These are phyloP conservation scores for Bimastos eiseni DNA, from an alignment of 2,888 invertebrate genomes.

Conservation along the genomic window DNA sequence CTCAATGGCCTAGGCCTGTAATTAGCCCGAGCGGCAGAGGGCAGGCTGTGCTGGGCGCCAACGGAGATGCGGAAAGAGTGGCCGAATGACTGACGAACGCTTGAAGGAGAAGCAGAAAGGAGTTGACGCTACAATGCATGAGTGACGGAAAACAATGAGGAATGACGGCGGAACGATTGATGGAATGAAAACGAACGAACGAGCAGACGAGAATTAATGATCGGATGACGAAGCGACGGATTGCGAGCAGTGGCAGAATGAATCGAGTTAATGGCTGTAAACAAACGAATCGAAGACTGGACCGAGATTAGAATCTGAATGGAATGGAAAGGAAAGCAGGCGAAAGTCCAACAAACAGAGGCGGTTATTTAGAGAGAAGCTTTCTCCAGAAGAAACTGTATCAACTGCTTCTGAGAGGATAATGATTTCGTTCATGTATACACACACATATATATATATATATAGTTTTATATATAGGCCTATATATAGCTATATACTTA, in stretches of 20 bases:
- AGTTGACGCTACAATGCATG: not conserved
- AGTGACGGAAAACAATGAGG: not conserved
- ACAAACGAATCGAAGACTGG: not conserved
- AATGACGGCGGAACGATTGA: not conserved
- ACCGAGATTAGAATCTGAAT: not conserved
- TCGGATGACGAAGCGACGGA: not conserved
- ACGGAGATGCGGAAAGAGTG: not conserved
- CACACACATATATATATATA: too few relatives aligned
- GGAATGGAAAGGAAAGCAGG: not conserved
- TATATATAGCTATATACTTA: too few relatives aligned
- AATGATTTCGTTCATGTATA: not conserved
- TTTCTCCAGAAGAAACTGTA: not conserved
- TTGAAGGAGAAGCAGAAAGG: not conserved
- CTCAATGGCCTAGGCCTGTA: conserved; percentile 1
- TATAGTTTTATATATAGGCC: too few relatives aligned
- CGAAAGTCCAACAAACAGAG: not conserved
- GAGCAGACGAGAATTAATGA: not conserved
- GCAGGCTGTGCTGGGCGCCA: not conserved
- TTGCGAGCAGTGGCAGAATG: not conserved
- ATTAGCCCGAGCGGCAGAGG: not conserved
- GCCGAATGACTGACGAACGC: not conserved
- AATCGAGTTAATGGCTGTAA: not conserved
- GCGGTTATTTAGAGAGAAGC: not conserved
- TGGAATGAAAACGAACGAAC: not conserved
- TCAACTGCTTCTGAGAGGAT: not conserved